These are phyloP conservation scores for Drosophila rellima DNA, from an alignment of 2,888 invertebrate genomes.

Conservation along the genomic window DNA sequence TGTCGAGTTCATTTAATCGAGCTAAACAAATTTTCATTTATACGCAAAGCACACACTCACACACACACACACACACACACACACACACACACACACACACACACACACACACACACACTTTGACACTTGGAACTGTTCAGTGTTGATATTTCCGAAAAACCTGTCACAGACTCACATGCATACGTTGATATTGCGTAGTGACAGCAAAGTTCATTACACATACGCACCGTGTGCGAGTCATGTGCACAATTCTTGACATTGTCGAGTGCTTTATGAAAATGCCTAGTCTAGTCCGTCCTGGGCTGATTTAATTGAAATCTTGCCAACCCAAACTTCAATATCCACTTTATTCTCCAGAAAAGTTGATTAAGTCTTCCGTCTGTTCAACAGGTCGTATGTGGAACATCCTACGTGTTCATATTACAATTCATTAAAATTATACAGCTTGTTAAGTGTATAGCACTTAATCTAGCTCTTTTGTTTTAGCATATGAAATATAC, in stretches of 20 bases:
- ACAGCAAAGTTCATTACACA: slow-evolving; percentile 48
- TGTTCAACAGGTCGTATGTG: slow-evolving; percentile 63
- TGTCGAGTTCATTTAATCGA: slow-evolving; percentile 70
- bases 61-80: slow-evolving; percentile 7
- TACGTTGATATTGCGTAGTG: slow-evolving; percentile 6
- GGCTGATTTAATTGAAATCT: slow-evolving; percentile 52
- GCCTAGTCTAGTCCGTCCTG: slow-evolving; percentile 28
- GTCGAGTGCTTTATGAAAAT: slow-evolving; percentile 48
- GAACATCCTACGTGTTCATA: slow-evolving; percentile 24
- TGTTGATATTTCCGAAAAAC: slow-evolving; percentile 51
- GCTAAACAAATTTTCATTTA: slow-evolving; percentile 71
- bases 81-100: slow-evolving; percentile 11
- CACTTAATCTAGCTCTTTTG: slow-evolving; percentile 10
- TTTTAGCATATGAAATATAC: neutral
- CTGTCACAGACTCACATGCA: slow-evolving; percentile 51
- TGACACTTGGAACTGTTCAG: slow-evolving; percentile 6
- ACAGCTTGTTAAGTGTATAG: neutral
- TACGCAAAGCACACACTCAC: slow-evolving; percentile 23
- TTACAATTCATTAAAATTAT: slow-evolving; percentile 30
- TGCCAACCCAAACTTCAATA: slow-evolving; percentile 12
- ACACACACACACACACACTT: neutral
- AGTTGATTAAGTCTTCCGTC: slow-evolving; percentile 61
- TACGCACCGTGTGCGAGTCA: slow-evolving; percentile 23
- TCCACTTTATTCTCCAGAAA: slow-evolving; percentile 2
- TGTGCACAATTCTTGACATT: slow-evolving; percentile 20